Percentiles rank a stretch among this genome's conserved stretches.
Evolutionary conservation across 2,797 vertebrate species (phyloP).

Genomic region (Gallinago nigripennis): DNA sequence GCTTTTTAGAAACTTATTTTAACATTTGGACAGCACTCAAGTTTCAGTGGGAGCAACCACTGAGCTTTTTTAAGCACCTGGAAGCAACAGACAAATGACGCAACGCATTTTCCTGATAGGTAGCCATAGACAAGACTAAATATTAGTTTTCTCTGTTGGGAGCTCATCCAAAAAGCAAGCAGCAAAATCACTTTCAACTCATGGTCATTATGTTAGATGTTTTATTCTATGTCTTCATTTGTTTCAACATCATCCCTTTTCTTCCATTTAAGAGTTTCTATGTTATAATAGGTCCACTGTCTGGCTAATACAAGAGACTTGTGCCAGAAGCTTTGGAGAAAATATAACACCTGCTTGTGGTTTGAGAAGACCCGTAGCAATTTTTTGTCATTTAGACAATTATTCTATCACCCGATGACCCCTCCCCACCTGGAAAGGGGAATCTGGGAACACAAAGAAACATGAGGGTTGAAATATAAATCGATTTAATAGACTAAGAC

Average conservation of each 20-base stretch:
- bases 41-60: constrained; percentile 41
- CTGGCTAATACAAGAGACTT: background rate
- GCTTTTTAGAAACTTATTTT: constrained; percentile 55
- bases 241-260: background rate
- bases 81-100: constrained; percentile 68
- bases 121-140: constrained; percentile 68
- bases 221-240: background rate
- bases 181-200: constrained; percentile 13
- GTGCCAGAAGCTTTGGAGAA: background rate
- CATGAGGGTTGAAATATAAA: too few relatives aligned
- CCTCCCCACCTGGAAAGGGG: too few relatives aligned
- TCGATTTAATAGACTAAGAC: too few relatives aligned
- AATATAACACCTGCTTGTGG: background rate
- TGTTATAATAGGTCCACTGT: background rate
- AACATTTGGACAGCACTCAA: constrained; percentile 56
- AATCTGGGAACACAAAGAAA: too few relatives aligned
- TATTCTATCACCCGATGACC: too few relatives aligned
- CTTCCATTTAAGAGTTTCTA: background rate
- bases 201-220: background rate
- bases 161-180: constrained; percentile 40
- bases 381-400: too few relatives aligned
- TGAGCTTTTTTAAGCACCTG: constrained; percentile 77
- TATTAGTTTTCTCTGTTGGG: constrained; percentile 59
- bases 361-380: too few relatives aligned
- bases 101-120: constrained; percentile 67